Evolutionary conservation across 2,888 invertebrate genomes (phyloP), one percentile per base, ranked within the genome.

Genomic region (Acrobasis repandana): DNA sequence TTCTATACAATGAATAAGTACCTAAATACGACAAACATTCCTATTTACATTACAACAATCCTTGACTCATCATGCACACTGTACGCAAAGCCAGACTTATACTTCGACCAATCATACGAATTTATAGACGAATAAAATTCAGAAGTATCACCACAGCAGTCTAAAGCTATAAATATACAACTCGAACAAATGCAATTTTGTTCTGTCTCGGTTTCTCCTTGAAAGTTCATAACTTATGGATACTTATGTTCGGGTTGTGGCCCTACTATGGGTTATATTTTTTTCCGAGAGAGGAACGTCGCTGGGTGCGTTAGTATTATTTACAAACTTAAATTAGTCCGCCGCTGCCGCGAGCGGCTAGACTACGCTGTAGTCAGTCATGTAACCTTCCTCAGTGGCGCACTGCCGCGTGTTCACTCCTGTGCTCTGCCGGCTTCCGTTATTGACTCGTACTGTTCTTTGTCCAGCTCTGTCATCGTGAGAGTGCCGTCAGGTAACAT

Each of bases 401-500:
- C 11, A 11, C n/a, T n/a, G 48, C 51, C 8, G 28, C 2, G 50
- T 9, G 14, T 59, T 86, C 80, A 89, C 72, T 90, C 93, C 86
- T 93, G 94, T 77, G 85, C 93, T 88, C 80, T 95, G 75, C 90
- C 93, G 74, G 82, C 94, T 75, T 93, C 93, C 9, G 91, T 93
- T 67, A 93, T 93, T 28, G 95, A 95, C 66, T 95, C 95, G 72
- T 95, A 97, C 79, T 97, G 97, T 76, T 97, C 97, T 74, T 96
- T 96, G 72, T 97, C 96, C 65, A 97, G 95, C 85, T 97, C 96
- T 8, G 97, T 97, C 94, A 97, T 96, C 93, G 97, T 96, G 64
- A 97, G 93, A 76, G 96, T 96, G 66, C 97, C 97, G 80, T 97
- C 97, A 9, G 97, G 97, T 71, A 97, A 88, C 75, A 97, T 90